Evolutionary conservation across 2,113 vertebrate species (phyloP).

Genomic region (Albula glossodonta): DNA sequence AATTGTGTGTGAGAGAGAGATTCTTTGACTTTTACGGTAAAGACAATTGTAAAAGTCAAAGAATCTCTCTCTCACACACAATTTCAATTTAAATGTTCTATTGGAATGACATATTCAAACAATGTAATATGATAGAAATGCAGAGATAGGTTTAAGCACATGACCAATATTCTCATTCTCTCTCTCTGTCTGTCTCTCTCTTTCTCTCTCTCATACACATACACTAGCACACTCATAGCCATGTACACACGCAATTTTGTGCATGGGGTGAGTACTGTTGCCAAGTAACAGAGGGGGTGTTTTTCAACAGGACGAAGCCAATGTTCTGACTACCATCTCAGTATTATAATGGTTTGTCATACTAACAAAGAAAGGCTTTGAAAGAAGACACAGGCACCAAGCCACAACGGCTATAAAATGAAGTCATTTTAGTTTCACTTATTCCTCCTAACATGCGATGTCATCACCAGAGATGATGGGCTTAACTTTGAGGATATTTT

Average conservation of each 20-base stretch:
- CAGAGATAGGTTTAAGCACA: background rate
- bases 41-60: no score
- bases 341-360: background rate
- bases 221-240: background rate
- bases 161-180: background rate
- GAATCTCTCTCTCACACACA: no score
- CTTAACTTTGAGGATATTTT: no score
- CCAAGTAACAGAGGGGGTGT: constrained; percentile 21
- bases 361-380: background rate
- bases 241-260: background rate
- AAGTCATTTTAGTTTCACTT: no score
- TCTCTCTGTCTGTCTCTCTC: constrained; percentile 32
- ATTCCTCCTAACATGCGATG: no score
- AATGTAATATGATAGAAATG: no score
- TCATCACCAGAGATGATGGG: no score
- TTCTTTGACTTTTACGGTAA: no score
- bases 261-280: constrained; percentile 24
- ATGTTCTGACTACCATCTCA: background rate
- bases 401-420: no score
- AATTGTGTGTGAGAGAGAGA: no score
- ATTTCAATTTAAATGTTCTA: no score
- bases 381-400: background rate
- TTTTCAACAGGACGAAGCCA: background rate
- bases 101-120: no score
- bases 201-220: background rate